phyloP scores from a whole-genome alignment of 1,140 invertebrate genomes.

The Leptinotarsa undecemlineata region DNA sequence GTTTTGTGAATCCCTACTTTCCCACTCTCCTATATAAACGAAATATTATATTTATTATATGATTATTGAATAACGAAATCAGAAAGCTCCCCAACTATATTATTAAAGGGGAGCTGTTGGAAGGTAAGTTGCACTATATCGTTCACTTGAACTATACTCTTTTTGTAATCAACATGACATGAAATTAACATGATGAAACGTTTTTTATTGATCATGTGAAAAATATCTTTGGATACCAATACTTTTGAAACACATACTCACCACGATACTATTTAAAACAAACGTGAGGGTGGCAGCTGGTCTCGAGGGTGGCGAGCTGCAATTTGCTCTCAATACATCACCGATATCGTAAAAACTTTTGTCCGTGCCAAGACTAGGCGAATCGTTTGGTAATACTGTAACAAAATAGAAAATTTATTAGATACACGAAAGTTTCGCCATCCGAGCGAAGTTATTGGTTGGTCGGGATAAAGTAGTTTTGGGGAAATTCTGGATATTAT shows the following conservation, averaged over 20 bases:
- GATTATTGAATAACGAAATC: no score
- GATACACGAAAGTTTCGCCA: constrained; percentile 23
- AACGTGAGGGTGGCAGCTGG: constrained; percentile 71
- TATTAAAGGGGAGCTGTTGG: no score
- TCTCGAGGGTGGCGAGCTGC: constrained; percentile 72
- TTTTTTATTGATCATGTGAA: no score
- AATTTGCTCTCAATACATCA: constrained; percentile 74
- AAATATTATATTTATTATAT: no score
- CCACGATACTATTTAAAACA: constrained; percentile 74
- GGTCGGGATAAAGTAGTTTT: constrained; percentile 6
- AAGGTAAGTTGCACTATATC: no score
- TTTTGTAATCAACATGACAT: no score
- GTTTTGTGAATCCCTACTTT: no score
- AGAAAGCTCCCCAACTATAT: no score
- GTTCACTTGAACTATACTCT: no score
- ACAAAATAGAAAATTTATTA: constrained; percentile 45
- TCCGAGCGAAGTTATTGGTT: constrained; percentile 1
- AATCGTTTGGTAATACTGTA: constrained; percentile 51
- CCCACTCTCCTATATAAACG: no score
- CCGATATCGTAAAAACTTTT: constrained; percentile 74
- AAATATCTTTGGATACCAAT: no score
- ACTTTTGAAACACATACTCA: constrained; percentile 59
- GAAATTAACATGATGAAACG: no score
- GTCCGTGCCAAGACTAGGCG: constrained; percentile 59
- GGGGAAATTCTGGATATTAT: constrained; percentile 6